Evolutionary conservation across 2,888 invertebrate genomes (phyloP), one percentile per base, ranked within the genome.

Genomic region (Boloria euphrosyne): DNA sequence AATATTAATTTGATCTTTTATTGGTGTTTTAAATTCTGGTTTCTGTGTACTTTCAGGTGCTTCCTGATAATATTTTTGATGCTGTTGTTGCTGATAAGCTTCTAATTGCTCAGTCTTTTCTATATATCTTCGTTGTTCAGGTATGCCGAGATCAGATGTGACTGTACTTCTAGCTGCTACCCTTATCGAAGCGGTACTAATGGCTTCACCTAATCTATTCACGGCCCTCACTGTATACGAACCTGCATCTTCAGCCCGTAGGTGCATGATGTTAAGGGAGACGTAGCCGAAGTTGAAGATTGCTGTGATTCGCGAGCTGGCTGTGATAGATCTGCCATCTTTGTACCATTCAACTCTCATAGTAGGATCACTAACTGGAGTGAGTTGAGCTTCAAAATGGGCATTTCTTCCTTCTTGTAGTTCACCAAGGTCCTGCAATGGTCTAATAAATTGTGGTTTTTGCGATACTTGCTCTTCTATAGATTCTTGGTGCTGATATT

Each of bases 231-330:
- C 97, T 78, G 97, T 97, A 80, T 98, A 98, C 89, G 96, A 96
- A 91, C 98, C 98, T 83, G 97, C 96, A 95, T 99, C 99, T 95
- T 99, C 99, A 94, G 96, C 95, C 93, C 98, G 96, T 94, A 98
- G 96, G 95, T 98, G 98, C 96, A 98, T 94, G 91, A 99, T 98
- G 93, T 98, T 98, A 83, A 99, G 96, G 93, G 98, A 98, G 93
- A 98, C 98, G 94, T 98, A 98, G 87, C 98, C 98, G 95, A 99
- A 98, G 95, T 98, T 99, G 95, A 98, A 98, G 94, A 98, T 97
- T 87, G 98, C 97, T 86, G 97, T 97, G 93, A 98, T 98, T 93
- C 98, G 95, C 86, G 98, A 98, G 93, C 99, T 98, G 84, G 98
- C 98, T 92, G 98, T 98, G 80, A 99, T 96, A 38, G 98, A 95